Conservation (phyloP, 2,888 invertebrate genomes). For the Salpingus planirostris region DNA sequence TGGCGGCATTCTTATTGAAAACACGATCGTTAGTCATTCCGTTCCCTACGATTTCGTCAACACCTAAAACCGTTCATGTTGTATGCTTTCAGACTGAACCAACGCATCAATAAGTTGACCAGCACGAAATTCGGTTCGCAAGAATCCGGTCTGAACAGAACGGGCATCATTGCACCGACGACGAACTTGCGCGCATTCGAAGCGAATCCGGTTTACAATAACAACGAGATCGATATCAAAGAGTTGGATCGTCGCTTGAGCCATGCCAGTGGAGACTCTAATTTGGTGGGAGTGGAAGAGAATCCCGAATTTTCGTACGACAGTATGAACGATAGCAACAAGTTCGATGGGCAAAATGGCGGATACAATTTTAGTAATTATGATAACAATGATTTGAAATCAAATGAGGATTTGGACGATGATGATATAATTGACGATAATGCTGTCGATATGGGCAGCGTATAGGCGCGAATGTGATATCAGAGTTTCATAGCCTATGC, state of each 20-base stretch:
- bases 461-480: no score
- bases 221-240: constrained; percentile 43
- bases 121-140: constrained; percentile 56
- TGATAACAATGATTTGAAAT: no score
- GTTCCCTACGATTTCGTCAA: neutral
- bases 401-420: no score
- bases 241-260: constrained; percentile 42
- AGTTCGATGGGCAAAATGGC: no score
- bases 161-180: constrained; percentile 48
- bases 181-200: constrained; percentile 63
- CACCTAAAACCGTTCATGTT: neutral
- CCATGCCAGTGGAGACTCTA: constrained; percentile 53
- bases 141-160: constrained; percentile 51
- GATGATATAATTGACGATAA: no score
- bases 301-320: constrained; percentile 49
- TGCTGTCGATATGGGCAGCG: no score
- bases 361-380: no score
- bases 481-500: no score
- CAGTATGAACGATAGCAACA: no score
- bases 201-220: constrained; percentile 61
- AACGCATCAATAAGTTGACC: constrained; percentile 53
- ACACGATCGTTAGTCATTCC: constrained; percentile 46
- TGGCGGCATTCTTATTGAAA: constrained; percentile 48
- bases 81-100: constrained; percentile 47
- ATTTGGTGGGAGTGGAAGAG: constrained; percentile 58